Evolutionary conservation across 64 coral and sea anemone genomes (phyloP), one percentile per base, ranked within the genome.

Genomic region (Stylophora pistillata): DNA sequence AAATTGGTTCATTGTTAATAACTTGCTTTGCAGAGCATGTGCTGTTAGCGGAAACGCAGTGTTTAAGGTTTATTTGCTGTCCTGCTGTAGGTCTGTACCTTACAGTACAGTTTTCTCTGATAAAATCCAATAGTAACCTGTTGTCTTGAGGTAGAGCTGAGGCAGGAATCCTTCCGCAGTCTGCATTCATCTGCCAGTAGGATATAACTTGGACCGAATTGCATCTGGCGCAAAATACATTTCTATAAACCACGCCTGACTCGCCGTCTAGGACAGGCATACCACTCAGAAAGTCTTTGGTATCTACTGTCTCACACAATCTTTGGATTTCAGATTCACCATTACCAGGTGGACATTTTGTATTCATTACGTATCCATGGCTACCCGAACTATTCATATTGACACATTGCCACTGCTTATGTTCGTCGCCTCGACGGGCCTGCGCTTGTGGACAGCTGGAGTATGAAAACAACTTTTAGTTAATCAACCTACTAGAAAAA

Each of bases 201-300:
- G 61, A 56, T 53, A 73, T 15, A 54, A 30, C 55, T 86, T 17
- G 33, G 10, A 30, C 83, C 14, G 52, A 18, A 55, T 86, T 86
- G 18, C 83, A 86, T 17, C 68, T 28, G n/a, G 83, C 83, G 41
- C 83, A 86, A 14, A 86, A 86, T 4, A 86, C 37, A 28, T 86
- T 86, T 34, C 71, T 86, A 17, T 86, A 86, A 14, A 86, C 14
- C 26, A 28, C 16, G 26, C 29, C 41, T 53, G 52, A 23, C 0
- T 13, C 11, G 16, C 6, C 68, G 53, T 86, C 83, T 55, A 70
- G 55, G 11, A 86, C 83, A 16, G 83, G 83, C 68, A 86, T 37
- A 10, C 47, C 55, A 18, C 37, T 72, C 2, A 86, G 68, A 34
- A 72, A 28, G 31, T 70, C 25, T 34, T 18, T 0, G 64, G n/a